Conservation (phyloP, 2,888 invertebrate genomes). For the Blomia tropicalis region DNA sequence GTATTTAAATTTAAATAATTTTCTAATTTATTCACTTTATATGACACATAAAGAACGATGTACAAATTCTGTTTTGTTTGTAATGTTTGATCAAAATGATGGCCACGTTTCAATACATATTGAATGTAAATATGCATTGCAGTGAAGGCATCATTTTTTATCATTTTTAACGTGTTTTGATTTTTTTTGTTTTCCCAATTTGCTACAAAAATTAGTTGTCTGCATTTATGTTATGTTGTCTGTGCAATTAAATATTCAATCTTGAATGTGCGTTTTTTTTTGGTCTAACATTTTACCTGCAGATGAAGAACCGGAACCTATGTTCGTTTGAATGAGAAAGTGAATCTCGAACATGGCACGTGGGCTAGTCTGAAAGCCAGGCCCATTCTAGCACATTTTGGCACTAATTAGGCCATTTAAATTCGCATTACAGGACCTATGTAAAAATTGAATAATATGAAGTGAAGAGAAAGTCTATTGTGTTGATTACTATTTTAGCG, state of each 20-base stretch:
- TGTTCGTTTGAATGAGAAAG: no score
- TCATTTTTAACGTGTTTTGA: neutral
- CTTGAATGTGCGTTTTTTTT: no score
- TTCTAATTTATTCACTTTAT: neutral
- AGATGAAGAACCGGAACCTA: no score
- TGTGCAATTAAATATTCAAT: no score
- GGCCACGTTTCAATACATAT: neutral
- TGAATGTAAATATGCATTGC: neutral
- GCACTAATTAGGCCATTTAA: conserved; percentile 10
- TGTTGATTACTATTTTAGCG: no score
- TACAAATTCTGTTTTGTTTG: neutral
- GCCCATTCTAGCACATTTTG: no score
- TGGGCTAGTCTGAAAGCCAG: no score
- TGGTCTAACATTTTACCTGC: no score
- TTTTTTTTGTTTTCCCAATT: neutral
- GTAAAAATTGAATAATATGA: neutral
- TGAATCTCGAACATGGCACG: no score
- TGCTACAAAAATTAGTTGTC: neutral
- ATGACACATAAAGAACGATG: neutral
- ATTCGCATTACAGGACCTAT: conserved; percentile 5
- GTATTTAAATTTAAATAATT: neutral
- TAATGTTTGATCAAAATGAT: neutral
- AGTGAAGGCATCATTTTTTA: no score
- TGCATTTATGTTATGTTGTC: no score
- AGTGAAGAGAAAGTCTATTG: no score